These are phyloP conservation scores for Dromius quadrimaculatus DNA, from an alignment of 2,888 invertebrate genomes.

Conservation along the genomic window DNA sequence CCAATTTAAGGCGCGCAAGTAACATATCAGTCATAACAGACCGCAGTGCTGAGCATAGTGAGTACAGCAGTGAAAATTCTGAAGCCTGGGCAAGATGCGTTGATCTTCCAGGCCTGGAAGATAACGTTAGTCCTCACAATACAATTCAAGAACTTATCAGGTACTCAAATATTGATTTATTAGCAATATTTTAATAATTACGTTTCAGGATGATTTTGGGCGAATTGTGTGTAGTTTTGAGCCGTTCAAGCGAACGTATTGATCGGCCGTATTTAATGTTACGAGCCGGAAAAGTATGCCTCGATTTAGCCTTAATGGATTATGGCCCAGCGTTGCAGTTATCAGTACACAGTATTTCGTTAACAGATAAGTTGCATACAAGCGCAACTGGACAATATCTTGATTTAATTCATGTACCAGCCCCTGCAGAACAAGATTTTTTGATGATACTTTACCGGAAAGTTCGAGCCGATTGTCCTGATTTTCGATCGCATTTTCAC, in stretches of 20 bases:
- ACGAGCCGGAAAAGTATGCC: slow-evolving; percentile 75
- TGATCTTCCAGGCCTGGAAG: slow-evolving; percentile 85
- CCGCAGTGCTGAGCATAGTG: slow-evolving; percentile 66
- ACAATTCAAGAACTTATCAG: slow-evolving; percentile 75
- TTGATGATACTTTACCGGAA: slow-evolving; percentile 82
- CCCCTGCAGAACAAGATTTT: slow-evolving; percentile 72
- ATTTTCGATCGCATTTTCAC: slow-evolving; percentile 84
- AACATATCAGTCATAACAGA: slow-evolving; percentile 42
- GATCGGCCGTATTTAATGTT: slow-evolving; percentile 83
- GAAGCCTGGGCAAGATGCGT: slow-evolving; percentile 82
- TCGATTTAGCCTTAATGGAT: slow-evolving; percentile 82
- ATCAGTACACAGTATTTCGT: slow-evolving; percentile 72
- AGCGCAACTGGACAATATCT: slow-evolving; percentile 81
- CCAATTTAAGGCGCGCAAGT: slow-evolving; percentile 32
- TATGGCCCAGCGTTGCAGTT: slow-evolving; percentile 84
- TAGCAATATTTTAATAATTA: neutral
- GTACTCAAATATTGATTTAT: slow-evolving; percentile 10
- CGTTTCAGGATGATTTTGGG: slow-evolving; percentile 10
- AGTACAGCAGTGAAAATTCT: slow-evolving; percentile 78
- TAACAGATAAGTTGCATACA: slow-evolving; percentile 83
- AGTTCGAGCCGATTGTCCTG: slow-evolving; percentile 84
- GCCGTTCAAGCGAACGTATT: slow-evolving; percentile 73
- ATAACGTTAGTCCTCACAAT: slow-evolving; percentile 84
- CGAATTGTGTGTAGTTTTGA: slow-evolving; percentile 72
- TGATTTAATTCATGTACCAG: slow-evolving; percentile 76